Evolutionary conservation across 2,797 vertebrate genomes (phyloP).

Genomic region (Triplophysa bombifrons): DNA sequence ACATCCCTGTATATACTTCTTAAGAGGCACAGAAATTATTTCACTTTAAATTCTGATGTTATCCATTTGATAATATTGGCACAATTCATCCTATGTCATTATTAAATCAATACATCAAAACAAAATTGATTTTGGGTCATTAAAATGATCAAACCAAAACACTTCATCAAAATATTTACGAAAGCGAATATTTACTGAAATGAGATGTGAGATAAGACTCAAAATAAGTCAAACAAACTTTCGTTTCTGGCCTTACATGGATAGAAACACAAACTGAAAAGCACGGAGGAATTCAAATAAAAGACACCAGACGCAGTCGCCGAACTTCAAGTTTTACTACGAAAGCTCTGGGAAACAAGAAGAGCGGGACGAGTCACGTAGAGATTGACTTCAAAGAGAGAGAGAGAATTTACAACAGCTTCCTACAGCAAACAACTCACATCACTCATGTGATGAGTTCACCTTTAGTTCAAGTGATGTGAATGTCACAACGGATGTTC

Average conservation of each 20-base stretch:
- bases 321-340: conserved; percentile 18
- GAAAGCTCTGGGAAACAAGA: conserved; percentile 9
- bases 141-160: not conserved
- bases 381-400: conserved; percentile 8
- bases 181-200: not conserved
- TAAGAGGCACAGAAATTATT: too few species aligned
- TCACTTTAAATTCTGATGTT: not conserved
- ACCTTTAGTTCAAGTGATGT: not conserved
- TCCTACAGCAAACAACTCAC: conserved; percentile 3
- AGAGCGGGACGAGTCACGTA: not conserved
- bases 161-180: not conserved
- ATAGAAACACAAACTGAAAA: not conserved
- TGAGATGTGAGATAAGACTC: not conserved
- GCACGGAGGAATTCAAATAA: not conserved
- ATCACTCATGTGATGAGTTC: conserved; percentile 9
- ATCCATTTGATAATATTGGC: not conserved
- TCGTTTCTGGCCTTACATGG: not conserved
- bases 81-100: not conserved
- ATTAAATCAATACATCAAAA: not conserved
- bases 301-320: not conserved
- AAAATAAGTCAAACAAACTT: not conserved
- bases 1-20: not conserved
- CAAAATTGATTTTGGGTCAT: not conserved
- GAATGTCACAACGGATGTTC: not conserved
- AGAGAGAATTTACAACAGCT: conserved; percentile 7